phyloP scores from a whole-genome alignment of 2,113 vertebrate species.

The Vulpes vulpes region DNA sequence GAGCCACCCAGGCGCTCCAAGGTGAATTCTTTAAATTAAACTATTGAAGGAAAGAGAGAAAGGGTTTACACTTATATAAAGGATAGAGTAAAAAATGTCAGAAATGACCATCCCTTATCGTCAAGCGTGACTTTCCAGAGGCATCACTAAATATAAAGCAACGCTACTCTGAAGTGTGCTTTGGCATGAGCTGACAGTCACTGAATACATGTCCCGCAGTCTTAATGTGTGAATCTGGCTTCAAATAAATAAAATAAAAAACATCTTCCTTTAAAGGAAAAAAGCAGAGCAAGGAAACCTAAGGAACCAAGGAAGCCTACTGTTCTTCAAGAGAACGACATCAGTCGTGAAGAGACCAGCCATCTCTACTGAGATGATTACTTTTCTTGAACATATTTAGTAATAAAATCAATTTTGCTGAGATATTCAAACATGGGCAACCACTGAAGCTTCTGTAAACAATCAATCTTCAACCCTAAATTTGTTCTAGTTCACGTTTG shows the following conservation, averaged over 20 bases:
- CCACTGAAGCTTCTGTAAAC: slow-evolving; percentile 73
- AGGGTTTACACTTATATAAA: not conserved
- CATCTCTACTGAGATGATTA: slow-evolving; percentile 67
- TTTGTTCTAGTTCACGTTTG: slow-evolving; percentile 73
- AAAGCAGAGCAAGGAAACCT: not conserved
- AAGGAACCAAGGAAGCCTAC: slow-evolving; percentile 33
- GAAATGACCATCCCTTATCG: not conserved
- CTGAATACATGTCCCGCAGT: not conserved
- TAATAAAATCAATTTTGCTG: slow-evolving; percentile 67
- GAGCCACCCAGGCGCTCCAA: no score
- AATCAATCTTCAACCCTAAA: slow-evolving; percentile 71
- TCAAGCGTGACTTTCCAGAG: not conserved
- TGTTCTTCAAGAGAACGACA: not conserved
- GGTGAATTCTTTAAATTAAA: slow-evolving; percentile 50
- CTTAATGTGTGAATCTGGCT: not conserved
- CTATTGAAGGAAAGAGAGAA: not conserved
- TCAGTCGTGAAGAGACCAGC: slow-evolving; percentile 35
- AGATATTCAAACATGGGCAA: slow-evolving; percentile 37
- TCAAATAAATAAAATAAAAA: slow-evolving; percentile 30
- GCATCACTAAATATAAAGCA: not conserved
- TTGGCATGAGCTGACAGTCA: not conserved
- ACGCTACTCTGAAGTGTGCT: not conserved
- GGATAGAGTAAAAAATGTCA: not conserved
- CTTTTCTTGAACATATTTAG: not conserved
- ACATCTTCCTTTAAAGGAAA: not conserved